These are phyloP conservation scores for Rhaphigaster nebulosa DNA, from an alignment of 2,888 invertebrate genomes.

Conservation along the genomic window DNA sequence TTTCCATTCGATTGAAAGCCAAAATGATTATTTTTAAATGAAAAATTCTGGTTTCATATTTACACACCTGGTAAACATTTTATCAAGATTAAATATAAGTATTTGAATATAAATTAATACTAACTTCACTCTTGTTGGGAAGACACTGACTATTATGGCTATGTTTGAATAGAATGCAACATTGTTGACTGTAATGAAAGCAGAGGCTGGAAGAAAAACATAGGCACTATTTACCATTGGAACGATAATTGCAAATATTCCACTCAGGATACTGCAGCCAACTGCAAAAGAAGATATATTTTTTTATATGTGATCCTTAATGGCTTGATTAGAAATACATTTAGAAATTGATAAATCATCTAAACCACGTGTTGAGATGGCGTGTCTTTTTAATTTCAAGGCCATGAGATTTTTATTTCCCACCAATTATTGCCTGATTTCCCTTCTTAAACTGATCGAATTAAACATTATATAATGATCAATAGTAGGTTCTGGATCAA, in stretches of 20 bases:
- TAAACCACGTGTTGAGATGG: no score
- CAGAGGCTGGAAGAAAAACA: constrained; percentile 59
- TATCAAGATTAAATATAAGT: background rate
- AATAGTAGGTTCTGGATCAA: no score
- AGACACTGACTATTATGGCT: constrained; percentile 76
- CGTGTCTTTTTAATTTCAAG: no score
- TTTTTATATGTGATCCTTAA: background rate
- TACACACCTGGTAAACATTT: no score
- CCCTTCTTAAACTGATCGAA: no score
- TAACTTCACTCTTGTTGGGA: constrained; percentile 78
- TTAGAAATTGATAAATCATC: no score
- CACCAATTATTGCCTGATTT: no score
- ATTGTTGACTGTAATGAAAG: constrained; percentile 62
- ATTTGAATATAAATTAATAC: background rate
- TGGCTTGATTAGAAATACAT: background rate
- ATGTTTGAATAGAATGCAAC: constrained; percentile 73
- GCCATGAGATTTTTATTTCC: no score
- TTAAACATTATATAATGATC: no score
- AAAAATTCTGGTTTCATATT: no score
- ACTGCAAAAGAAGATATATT: constrained; percentile 22
- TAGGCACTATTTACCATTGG: constrained; percentile 60
- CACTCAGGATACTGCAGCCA: constrained; percentile 53
- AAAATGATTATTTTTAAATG: no score
- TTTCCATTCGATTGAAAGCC: no score
- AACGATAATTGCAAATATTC: constrained; percentile 21